A percentile compares a stretch with the other conserved stretches of the same genome.
Evolutionary conservation across 2,797 vertebrate genomes (phyloP).

Genomic region (Tiaroga cobitis): DNA sequence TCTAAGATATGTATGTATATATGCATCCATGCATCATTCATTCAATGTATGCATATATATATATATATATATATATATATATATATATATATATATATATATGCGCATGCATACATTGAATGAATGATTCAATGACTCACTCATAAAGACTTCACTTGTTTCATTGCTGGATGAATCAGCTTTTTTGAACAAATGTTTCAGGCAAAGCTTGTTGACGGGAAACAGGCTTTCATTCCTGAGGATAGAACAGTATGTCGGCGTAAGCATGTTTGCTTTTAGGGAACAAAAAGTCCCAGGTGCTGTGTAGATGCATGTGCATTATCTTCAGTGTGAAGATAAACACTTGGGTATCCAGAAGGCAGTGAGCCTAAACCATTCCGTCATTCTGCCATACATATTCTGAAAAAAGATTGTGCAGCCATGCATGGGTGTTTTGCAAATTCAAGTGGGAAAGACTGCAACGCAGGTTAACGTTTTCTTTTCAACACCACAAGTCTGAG

Average conservation of each 20-base stretch:
- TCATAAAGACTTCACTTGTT: too few relatives aligned
- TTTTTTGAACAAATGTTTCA: not conserved
- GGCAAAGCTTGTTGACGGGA: not conserved
- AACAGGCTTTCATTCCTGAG: not conserved
- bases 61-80: too few relatives aligned
- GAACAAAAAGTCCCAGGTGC: constrained; percentile 2
- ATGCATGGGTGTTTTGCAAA: not conserved
- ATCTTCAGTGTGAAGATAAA: not conserved
- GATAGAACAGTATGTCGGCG: not conserved
- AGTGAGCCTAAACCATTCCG: constrained; percentile 27
- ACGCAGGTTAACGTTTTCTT: not conserved
- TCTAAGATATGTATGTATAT: not conserved
- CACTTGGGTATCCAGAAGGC: not conserved
- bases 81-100: too few relatives aligned
- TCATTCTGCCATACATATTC: constrained; percentile 27
- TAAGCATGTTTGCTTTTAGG: constrained; percentile 8
- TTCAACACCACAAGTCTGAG: not conserved
- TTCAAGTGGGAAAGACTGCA: not conserved
- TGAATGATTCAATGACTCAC: too few relatives aligned
- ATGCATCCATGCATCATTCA: too few relatives aligned
- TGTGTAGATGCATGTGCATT: not conserved
- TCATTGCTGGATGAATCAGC: too few relatives aligned
- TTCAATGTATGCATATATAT: too few relatives aligned
- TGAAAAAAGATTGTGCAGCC: constrained; percentile 34
- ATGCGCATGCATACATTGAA: too few relatives aligned